Conservation (phyloP, 1,140 invertebrate species). For the Caenorhabditis tropicalis region DNA sequence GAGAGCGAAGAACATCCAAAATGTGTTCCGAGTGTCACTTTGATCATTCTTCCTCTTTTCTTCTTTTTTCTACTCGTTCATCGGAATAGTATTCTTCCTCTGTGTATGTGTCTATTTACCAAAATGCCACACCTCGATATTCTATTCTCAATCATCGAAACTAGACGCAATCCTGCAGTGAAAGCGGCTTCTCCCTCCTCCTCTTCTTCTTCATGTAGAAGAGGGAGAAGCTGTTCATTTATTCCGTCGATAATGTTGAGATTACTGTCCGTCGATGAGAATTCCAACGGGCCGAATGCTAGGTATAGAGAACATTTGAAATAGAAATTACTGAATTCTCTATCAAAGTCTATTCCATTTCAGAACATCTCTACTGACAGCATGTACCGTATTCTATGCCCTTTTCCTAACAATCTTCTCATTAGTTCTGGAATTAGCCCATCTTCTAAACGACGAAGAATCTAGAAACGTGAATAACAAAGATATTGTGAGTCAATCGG, state of each 20-base stretch:
- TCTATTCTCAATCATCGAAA: not conserved
- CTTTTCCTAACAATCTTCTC: constrained; percentile 69
- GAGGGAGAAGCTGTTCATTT: not conserved
- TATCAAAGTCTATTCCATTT: constrained; percentile 1
- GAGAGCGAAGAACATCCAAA: constrained; percentile 10
- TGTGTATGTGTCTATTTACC: not conserved
- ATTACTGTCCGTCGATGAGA: constrained; percentile 8
- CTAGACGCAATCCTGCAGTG: constrained; percentile 22
- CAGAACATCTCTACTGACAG: constrained; percentile 67
- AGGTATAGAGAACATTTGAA: not conserved
- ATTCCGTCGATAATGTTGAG: constrained; percentile 15
- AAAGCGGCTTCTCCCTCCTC: not conserved
- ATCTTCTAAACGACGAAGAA: constrained; percentile 58
- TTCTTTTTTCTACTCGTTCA: not conserved
- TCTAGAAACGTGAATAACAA: constrained; percentile 45
- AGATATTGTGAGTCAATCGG: constrained; percentile 48
- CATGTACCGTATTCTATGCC: constrained; percentile 67
- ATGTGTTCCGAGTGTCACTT: not conserved
- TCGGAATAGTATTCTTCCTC: not conserved
- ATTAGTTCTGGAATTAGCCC: constrained; percentile 67
- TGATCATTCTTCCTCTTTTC: not conserved
- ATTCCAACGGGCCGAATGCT: not conserved
- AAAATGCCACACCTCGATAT: not conserved
- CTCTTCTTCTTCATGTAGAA: not conserved
- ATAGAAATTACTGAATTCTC: not conserved